These are phyloP conservation scores for Andrena chrysosceles DNA, from an alignment of 2,888 invertebrate genomes.

Conservation along the genomic window DNA sequence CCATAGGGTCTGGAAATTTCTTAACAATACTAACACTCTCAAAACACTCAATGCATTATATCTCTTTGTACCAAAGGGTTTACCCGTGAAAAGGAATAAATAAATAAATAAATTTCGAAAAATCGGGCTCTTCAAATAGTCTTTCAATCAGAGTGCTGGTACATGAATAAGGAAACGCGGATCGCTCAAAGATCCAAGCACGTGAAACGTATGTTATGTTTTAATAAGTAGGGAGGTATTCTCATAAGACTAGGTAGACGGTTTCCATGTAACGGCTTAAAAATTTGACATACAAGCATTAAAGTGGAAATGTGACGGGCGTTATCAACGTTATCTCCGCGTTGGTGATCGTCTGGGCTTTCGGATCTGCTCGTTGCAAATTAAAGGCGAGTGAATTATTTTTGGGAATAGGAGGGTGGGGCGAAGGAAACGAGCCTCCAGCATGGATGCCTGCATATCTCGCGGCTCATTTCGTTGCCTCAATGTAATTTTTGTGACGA, in stretches of 20 bases:
- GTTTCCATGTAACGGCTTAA: not conserved
- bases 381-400: constrained; percentile 32
- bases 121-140: too few species aligned
- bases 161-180: too few species aligned
- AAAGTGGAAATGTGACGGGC: constrained; percentile 30
- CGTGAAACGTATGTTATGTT: too few species aligned
- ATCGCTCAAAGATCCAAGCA: too few species aligned
- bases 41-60: too few species aligned
- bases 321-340: constrained; percentile 44
- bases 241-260: not conserved
- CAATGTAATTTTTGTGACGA: constrained; percentile 54
- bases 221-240: not conserved
- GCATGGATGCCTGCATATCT: constrained; percentile 19
- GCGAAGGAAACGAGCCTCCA: constrained; percentile 53
- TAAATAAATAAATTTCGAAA: too few species aligned
- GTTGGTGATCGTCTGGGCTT: constrained; percentile 23
- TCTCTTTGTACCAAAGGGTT: too few species aligned
- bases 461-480: constrained; percentile 40
- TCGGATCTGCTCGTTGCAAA: constrained; percentile 14
- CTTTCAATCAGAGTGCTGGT: too few species aligned
- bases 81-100: too few species aligned
- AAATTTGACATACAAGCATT: constrained; percentile 15
- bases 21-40: too few species aligned
- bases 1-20: too few species aligned
- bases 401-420: constrained; percentile 1